phyloP scores from a whole-genome alignment of 2,113 vertebrate genomes.

The Amblyopsis rosae region DNA sequence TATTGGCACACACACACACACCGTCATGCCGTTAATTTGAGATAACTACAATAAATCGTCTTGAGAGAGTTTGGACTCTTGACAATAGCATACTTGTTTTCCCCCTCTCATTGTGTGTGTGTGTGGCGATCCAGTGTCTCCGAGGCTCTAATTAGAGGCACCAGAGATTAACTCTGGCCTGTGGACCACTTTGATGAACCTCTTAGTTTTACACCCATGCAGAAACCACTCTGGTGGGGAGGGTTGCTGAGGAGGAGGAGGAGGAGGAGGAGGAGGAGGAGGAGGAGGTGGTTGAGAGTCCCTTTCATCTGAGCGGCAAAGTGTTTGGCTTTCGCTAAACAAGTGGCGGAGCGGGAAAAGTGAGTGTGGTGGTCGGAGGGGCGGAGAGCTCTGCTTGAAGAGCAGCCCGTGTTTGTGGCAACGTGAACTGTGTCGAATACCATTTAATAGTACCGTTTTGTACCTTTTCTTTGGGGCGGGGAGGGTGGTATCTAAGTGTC shows the following conservation, averaged over 20 bases:
- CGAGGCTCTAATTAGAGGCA: conserved; percentile 48
- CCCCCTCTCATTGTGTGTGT: too few relatives aligned
- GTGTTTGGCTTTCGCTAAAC: conserved; percentile 18
- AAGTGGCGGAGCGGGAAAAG: conserved; percentile 10
- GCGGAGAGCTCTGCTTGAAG: background rate
- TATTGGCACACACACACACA: too few relatives aligned
- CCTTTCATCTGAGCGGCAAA: conserved; percentile 29
- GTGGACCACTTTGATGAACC: background rate
- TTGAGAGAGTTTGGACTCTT: too few relatives aligned
- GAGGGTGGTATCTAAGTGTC: background rate
- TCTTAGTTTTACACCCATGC: conserved; percentile 23
- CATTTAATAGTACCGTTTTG: background rate
- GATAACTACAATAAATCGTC: too few relatives aligned
- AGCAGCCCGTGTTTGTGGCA: background rate
- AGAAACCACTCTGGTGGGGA: conserved; percentile 26
- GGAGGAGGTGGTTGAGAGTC: conserved; percentile 17
- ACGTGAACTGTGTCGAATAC: background rate
- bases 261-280: background rate
- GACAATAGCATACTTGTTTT: too few relatives aligned
- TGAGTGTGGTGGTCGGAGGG: background rate
- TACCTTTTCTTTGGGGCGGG: background rate
- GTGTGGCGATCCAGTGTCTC: conserved; percentile 3
- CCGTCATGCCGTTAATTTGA: too few relatives aligned
- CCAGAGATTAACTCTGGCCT: conserved; percentile 13
- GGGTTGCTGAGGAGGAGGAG: background rate